A percentile compares a stretch with the other conserved stretches of the same genome.
Evolutionary conservation across 2,113 vertebrate species (phyloP).

Genomic region (Chelonoidis abingdonii): DNA sequence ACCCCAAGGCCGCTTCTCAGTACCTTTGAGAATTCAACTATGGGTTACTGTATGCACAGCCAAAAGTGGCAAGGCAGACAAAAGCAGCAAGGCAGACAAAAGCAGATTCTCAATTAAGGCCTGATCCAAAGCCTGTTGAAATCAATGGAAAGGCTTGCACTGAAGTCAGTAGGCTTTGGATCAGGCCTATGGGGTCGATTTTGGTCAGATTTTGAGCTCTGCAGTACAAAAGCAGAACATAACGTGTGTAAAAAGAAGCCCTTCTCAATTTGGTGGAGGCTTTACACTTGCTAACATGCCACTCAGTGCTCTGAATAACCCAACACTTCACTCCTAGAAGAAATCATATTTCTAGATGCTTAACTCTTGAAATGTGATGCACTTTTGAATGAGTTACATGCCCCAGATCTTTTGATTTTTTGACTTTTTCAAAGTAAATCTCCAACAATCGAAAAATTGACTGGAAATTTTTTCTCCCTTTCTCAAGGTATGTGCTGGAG

Average conservation of each 20-base stretch:
- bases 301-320: neutral
- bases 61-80: neutral
- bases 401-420: neutral
- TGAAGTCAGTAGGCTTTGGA: neutral
- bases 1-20: neutral
- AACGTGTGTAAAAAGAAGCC: neutral
- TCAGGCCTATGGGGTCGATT: neutral
- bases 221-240: neutral
- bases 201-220: neutral
- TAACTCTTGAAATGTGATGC: neutral
- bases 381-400: neutral
- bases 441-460: neutral
- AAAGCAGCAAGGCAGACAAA: slow-evolving; percentile 22
- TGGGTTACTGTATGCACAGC: neutral
- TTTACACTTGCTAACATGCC: neutral
- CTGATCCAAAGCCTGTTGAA: neutral
- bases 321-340: neutral
- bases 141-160: neutral
- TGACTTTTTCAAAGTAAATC: neutral
- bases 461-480: neutral
- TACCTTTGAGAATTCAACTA: neutral
- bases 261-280: neutral
- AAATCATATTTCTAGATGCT: neutral
- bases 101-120: neutral
- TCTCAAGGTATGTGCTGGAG: neutral